Percentiles rank a stretch among this genome's conserved stretches.
These are phyloP conservation scores for Amblyopsis rosae DNA, from an alignment of 2,113 vertebrate species.

Conservation along the genomic window DNA sequence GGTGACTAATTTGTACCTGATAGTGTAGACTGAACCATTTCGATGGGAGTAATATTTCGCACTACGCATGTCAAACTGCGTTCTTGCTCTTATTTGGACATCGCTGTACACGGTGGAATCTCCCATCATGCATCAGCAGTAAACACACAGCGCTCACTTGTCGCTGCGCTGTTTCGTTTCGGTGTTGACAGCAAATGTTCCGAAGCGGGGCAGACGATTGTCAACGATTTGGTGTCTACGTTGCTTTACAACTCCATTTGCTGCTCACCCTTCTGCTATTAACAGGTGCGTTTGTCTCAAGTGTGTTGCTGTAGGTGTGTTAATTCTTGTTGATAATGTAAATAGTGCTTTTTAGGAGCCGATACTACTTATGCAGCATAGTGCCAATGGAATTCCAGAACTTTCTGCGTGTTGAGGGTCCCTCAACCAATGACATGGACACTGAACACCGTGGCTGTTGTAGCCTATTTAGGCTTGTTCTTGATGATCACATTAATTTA, in stretches of 20 bases:
- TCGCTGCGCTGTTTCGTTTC: not conserved
- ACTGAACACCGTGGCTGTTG: no score
- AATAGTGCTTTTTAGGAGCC: not conserved
- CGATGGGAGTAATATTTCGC: no score
- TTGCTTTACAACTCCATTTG: not conserved
- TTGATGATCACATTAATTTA: no score
- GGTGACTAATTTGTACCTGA: no score
- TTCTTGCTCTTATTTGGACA: constrained; percentile 85
- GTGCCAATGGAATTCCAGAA: not conserved
- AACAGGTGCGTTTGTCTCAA: constrained; percentile 46
- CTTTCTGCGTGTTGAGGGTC: constrained; percentile 5
- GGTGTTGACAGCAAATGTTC: constrained; percentile 24
- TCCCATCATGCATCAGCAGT: constrained; percentile 80
- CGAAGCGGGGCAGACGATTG: not conserved
- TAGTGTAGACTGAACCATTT: no score
- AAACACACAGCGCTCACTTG: not conserved
- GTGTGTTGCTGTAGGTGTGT: not conserved
- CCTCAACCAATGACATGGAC: not conserved
- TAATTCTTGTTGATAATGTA: not conserved
- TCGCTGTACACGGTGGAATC: constrained; percentile 78
- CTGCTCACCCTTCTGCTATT: constrained; percentile 8
- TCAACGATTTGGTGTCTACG: not conserved
- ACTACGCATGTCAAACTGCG: not conserved
- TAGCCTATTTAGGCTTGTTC: no score
- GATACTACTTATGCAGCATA: not conserved